Base-by-base conservation (phyloP, 2,888 invertebrate species). In the Morpho achilles region DNA sequence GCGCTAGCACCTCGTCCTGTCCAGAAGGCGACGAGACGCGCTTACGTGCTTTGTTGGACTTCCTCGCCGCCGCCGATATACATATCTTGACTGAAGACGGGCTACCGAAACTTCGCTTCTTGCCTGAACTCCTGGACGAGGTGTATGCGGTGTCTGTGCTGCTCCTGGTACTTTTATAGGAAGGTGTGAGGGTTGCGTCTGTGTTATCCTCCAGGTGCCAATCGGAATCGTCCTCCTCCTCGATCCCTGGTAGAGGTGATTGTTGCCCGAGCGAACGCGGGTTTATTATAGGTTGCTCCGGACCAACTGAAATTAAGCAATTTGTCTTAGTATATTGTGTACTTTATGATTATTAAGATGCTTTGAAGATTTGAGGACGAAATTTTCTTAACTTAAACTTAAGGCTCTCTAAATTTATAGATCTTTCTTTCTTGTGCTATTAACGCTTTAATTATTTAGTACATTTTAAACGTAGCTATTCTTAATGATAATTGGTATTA, bases 161-260 rank as follows among this genome's bases (percentile, higher is more conserved):
- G 72, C 91, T 91, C 69, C 79, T 82, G 8, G 87, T 88, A 62
- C 91, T 91, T 69, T 89, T 91, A 69, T 90, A 91, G 23, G 89
- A 91, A 42, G 90, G 91, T 55, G 91, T 87, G 56, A 88, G 77
- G 4, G 90, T 88, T 32, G 86, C 84, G 72, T 91, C 91, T 8
- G 91, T 88, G 45, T 90, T 84, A 82, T 91, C 87, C 69, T 90
- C 89, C 61, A 91, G 79, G 47, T 91, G 91, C 83, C 88, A 89
- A 74, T 93, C 93, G 59, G 93, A 93, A 77, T 95, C 94, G 84
- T 96, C 96, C 81, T 96, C 96, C 79, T 96, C 96, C 77, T 95
- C 95, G 67, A 96, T 96, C 72, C 96, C 96, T 69, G 96, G 96
- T 67, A 96, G 89, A 61, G 95, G 94, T 54, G 95, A 94, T 69